A percentile compares a stretch with the other conserved stretches of the same genome.
These are phyloP conservation scores for Homarus americanus DNA, from an alignment of 1,140 invertebrate species.

Conservation along the genomic window DNA sequence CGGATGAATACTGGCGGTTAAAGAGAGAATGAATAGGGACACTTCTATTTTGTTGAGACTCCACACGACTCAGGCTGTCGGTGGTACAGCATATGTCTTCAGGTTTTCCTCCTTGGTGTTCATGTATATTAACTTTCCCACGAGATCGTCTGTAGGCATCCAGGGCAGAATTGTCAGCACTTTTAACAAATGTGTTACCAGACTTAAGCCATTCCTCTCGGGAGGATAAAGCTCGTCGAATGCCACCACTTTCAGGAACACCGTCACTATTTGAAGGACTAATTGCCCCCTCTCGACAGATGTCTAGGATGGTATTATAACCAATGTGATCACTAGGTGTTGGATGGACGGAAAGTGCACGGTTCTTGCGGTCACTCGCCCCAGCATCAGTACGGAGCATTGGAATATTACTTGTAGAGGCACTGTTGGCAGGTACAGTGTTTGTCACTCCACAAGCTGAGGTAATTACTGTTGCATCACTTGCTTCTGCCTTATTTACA, in stretches of 20 bases:
- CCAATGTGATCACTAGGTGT: constrained; percentile 7
- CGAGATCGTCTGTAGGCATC: constrained; percentile 48
- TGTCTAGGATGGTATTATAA: constrained; percentile 29
- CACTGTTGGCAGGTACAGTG: not conserved
- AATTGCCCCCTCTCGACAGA: constrained; percentile 25
- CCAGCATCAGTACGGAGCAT: not conserved
- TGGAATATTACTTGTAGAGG: constrained; percentile 15
- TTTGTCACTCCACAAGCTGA: not conserved
- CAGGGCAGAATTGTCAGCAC: constrained; percentile 35
- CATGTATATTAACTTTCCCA: constrained; percentile 1
- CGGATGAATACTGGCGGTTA: not conserved
- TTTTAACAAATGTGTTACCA: constrained; percentile 1
- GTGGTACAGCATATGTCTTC: constrained; percentile 63
- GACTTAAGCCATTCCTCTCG: constrained; percentile 13
- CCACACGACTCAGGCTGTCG: constrained; percentile 50
- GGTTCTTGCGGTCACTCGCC: not conserved
- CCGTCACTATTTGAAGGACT: constrained; percentile 28
- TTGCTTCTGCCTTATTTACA: too few species aligned
- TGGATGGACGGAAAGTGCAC: not conserved
- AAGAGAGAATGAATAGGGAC: not conserved
- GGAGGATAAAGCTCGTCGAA: constrained; percentile 11
- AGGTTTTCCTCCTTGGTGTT: constrained; percentile 63
- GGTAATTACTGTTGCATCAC: too few species aligned
- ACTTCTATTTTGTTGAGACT: constrained; percentile 10
- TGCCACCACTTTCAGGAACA: not conserved